phyloP scores from a whole-genome alignment of 2,797 vertebrate species.

The Hapalemur alaotrensis region DNA sequence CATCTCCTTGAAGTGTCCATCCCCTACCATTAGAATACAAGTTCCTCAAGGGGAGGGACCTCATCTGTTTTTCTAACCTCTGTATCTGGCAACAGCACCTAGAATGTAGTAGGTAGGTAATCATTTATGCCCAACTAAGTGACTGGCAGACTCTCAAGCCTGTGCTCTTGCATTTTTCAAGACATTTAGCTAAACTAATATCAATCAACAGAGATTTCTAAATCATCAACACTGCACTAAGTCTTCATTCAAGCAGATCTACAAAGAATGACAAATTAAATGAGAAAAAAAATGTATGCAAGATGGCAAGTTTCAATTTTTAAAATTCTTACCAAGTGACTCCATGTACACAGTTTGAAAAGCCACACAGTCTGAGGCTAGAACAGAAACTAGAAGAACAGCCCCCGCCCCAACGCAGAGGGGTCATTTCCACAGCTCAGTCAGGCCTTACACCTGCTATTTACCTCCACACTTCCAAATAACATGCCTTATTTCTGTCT shows the following conservation, averaged over 20 bases:
- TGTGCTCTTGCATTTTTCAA: not conserved
- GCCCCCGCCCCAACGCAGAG: fast-evolving
- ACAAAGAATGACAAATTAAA: not conserved
- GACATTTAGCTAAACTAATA: not conserved
- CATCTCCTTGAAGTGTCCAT: not conserved
- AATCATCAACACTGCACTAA: not conserved
- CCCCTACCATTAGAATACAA: not conserved
- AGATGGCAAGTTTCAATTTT: not conserved
- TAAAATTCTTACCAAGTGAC: not conserved
- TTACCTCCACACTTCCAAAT: not conserved
- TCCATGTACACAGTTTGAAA: not conserved
- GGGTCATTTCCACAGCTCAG: not conserved
- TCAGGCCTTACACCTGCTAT: not conserved
- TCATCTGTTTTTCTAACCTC: not conserved
- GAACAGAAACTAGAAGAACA: not conserved
- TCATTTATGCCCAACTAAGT: not conserved
- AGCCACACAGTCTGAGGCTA: not conserved
- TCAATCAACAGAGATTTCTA: not conserved
- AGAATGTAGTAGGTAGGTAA: not conserved
- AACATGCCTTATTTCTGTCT: not conserved
- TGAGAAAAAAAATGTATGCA: not conserved
- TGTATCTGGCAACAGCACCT: not conserved
- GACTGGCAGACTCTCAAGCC: not conserved
- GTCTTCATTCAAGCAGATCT: not conserved
- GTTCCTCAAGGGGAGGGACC: not conserved